A percentile compares a stretch with the other conserved stretches of the same genome.
phyloP scores from a whole-genome alignment of 2,113 vertebrate species.

The Hyaena hyaena region DNA sequence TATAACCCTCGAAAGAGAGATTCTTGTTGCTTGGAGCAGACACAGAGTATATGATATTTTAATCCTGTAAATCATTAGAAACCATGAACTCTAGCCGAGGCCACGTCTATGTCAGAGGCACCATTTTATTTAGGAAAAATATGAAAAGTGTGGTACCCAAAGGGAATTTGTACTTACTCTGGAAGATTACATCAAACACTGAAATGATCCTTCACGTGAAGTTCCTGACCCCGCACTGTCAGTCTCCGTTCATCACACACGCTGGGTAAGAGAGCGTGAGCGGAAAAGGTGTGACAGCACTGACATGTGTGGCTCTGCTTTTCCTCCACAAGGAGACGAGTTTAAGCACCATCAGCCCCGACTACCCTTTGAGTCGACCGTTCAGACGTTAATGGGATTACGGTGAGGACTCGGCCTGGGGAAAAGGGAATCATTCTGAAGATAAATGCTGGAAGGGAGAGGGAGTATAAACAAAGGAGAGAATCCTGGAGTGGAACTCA shows the following conservation, averaged over 20 bases:
- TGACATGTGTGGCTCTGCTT: neutral
- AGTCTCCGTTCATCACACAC: neutral
- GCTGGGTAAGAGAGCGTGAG: neutral
- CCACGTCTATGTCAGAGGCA: neutral
- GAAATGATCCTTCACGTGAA: neutral
- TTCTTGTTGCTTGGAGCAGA: neutral
- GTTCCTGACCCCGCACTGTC: neutral
- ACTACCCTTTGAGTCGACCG: neutral
- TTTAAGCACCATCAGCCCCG: neutral
- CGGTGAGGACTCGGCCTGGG: neutral
- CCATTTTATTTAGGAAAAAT: constrained; percentile 58
- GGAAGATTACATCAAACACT: neutral
- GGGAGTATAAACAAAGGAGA: neutral
- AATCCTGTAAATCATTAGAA: constrained; percentile 3
- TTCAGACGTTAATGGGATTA: constrained; percentile 30
- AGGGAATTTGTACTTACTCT: constrained; percentile 16
- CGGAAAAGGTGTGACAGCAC: neutral
- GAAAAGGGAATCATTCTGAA: constrained; percentile 11
- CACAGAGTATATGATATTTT: constrained; percentile 31
- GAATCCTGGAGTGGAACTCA: neutral
- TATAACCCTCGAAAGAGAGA: neutral
- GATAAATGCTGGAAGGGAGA: neutral
- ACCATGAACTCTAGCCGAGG: neutral
- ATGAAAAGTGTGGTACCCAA: neutral
- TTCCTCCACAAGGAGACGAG: neutral